Evolutionary conservation across 2,113 vertebrate species (phyloP).

Genomic region (Phalacrocorax pelagicus): DNA sequence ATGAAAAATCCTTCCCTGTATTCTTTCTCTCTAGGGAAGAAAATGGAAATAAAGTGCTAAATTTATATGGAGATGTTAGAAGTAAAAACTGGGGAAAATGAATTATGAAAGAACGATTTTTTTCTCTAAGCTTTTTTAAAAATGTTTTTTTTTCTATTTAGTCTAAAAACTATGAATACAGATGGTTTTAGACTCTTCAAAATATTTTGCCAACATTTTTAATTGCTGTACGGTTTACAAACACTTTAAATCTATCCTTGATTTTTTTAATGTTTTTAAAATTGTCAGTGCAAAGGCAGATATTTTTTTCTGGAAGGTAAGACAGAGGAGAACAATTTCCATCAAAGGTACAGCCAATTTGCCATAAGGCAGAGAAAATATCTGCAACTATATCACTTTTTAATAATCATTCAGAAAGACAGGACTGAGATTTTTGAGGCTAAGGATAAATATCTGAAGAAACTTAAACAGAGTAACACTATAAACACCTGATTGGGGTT

Average conservation of each 20-base stretch:
- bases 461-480: not conserved
- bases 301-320: not conserved
- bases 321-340: not conserved
- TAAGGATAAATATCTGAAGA: not conserved
- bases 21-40: not conserved
- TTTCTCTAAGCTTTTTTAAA: not conserved
- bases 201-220: not conserved
- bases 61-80: not conserved
- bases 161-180: not conserved
- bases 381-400: not conserved
- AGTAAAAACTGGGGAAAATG: not conserved
- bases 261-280: not conserved
- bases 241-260: not conserved
- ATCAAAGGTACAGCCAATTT: not conserved
- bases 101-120: not conserved
- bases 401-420: not conserved
- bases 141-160: not conserved
- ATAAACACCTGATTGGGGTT: not conserved
- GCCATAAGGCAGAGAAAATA: not conserved
- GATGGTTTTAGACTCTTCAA: not conserved
- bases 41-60: not conserved
- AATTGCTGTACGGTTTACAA: not conserved
- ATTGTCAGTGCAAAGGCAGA: not conserved
- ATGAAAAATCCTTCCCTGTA: not conserved
- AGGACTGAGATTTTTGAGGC: not conserved